Base-by-base conservation (phyloP, 2,888 invertebrate genomes). In the Nemapogon koenigi region DNA sequence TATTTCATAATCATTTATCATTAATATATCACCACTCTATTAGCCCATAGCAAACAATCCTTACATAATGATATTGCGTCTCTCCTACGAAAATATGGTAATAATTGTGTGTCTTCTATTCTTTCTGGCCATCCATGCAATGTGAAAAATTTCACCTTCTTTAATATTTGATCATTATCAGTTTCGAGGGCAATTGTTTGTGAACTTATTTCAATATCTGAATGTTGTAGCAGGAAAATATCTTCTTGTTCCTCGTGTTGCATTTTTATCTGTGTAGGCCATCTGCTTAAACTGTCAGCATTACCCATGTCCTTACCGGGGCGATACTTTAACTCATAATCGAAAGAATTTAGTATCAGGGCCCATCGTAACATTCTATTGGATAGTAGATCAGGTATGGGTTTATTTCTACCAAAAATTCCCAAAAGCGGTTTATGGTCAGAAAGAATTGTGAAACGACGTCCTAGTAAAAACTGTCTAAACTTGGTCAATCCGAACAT, bases 341-440 rank as follows among this genome's bases (percentile, higher is more conserved):
- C 31, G 10, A 26, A 38, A 3, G 16, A 10, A 10, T 32, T 22
- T 7, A 49, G 33, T 26, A 38, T 44, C 11, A 53, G 40, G 3
- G 46, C 41, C 39, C 49, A 48, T 10, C 47, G 35, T n/a, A 45
- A 39, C 38, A 49, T 44, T 15, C 45, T 35, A 4, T 44, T 41
- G 4, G 47, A 49, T 4, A 49, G 14, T 29, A 44, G 38, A 16
- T 19, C 39, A 6, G 47, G 40, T 28, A 49, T 46, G 10, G 41
- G 39, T 27, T 46, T 43, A 8, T 43, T 41, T 8, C 43, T 41
- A 26, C 35, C 25, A 26, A 35, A 35, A 3, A 35, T 26, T 2
- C 35, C 35, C 11, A 35, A 26, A 7, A 49, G 28, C 3, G 47
- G 46, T 29, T 46, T 47, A 6, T 46, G 47, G 15, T 46, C 46